phyloP scores from a whole-genome alignment of 1,140 invertebrate species.

The Nephila pilipes region DNA sequence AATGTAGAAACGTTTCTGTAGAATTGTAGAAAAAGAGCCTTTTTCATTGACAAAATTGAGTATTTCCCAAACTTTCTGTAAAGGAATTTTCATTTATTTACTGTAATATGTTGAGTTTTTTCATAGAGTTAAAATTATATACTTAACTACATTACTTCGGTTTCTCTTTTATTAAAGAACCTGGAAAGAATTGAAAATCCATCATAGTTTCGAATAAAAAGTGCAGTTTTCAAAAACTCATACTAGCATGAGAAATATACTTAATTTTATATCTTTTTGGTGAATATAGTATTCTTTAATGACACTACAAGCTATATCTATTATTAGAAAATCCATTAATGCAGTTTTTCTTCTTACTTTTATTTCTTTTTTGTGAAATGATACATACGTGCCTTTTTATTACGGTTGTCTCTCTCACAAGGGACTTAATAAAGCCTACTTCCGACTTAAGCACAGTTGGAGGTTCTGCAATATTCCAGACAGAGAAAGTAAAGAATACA shows the following conservation, averaged over 20 bases:
- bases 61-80: too few relatives aligned
- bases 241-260: background rate
- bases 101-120: too few relatives aligned
- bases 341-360: background rate
- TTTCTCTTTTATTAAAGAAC: too few relatives aligned
- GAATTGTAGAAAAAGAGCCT: too few relatives aligned
- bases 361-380: background rate
- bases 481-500: background rate
- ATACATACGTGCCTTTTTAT: background rate
- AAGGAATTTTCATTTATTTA: too few relatives aligned
- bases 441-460: background rate
- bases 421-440: background rate
- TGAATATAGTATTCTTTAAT: background rate
- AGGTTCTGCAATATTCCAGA: background rate
- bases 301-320: background rate
- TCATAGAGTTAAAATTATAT: too few relatives aligned
- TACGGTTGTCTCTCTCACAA: background rate
- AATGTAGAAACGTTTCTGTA: too few relatives aligned
- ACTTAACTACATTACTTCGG: too few relatives aligned
- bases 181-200: too few relatives aligned
- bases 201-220: too few relatives aligned
- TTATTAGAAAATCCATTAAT: constrained; percentile 16
- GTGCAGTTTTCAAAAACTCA: background rate
- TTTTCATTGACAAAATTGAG: too few relatives aligned
- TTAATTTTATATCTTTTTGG: background rate